Evolutionary conservation across 1,140 invertebrate genomes (phyloP).

Genomic region (Rhopalosiphum maidis): DNA sequence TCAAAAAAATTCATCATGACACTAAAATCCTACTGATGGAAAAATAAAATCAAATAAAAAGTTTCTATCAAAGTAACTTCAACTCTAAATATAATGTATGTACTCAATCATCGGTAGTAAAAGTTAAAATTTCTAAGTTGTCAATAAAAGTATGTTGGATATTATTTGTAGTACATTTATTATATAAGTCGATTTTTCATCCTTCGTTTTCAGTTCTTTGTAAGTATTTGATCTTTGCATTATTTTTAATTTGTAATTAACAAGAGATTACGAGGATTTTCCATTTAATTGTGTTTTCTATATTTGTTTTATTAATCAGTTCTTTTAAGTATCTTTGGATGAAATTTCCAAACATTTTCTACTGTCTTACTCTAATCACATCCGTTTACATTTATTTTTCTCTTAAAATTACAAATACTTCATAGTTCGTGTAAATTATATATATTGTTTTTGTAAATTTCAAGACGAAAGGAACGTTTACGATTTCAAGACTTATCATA

Average conservation of each 20-base stretch:
- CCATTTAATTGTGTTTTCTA: not conserved
- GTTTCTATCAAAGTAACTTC: not conserved
- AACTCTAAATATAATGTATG: not conserved
- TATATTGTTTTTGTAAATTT: no score
- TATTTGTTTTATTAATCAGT: not conserved
- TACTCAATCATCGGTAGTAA: not conserved
- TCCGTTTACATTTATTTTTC: not conserved
- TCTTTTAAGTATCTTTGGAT: not conserved
- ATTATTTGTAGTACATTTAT: not conserved
- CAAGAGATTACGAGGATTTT: not conserved
- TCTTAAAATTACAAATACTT: not conserved
- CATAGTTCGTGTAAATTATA: no score
- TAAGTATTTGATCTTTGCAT: not conserved
- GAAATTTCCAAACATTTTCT: not conserved
- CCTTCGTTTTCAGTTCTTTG: no score
- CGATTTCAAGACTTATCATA: no score
- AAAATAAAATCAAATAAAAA: not conserved
- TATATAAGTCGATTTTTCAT: no score
- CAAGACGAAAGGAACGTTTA: no score
- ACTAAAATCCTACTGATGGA: not conserved
- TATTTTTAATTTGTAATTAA: not conserved
- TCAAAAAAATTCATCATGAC: no score
- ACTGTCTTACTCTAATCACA: not conserved
- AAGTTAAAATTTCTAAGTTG: not conserved
- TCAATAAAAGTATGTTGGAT: not conserved